Conservation (phyloP, 2,888 invertebrate species). For the Nomada fucata region DNA sequence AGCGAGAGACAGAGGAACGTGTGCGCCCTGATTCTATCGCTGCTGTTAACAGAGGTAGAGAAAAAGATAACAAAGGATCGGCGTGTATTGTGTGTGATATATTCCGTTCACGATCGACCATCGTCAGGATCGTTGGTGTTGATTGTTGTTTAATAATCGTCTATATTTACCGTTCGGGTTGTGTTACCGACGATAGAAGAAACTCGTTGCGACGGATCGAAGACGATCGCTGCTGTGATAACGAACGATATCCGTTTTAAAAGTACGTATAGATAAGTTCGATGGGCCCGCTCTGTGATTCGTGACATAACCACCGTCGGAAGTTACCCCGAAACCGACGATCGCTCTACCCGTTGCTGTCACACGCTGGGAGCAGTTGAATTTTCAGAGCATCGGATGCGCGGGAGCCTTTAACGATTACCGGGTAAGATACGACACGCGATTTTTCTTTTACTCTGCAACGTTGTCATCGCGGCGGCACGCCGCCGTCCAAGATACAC, state of each 20-base stretch:
- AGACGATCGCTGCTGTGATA: constrained; percentile 68
- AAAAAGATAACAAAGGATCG: constrained; percentile 1
- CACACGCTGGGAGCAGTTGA: constrained; percentile 66
- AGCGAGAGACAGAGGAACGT: constrained; percentile 40
- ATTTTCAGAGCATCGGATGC: constrained; percentile 70
- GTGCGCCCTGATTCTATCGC: constrained; percentile 20
- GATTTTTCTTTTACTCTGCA: constrained; percentile 35
- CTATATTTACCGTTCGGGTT: constrained; percentile 21
- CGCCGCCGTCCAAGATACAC: constrained; percentile 21
- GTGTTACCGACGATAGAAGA: constrained; percentile 39
- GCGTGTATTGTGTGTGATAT: constrained; percentile 59
- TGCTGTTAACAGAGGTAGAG: not conserved
- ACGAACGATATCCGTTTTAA: constrained; percentile 57
- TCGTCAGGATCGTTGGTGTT: constrained; percentile 49
- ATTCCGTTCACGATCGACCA: constrained; percentile 38
- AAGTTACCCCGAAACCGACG: constrained; percentile 38
- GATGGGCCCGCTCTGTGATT: constrained; percentile 68
- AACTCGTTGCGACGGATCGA: constrained; percentile 56
- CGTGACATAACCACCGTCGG: constrained; percentile 64
- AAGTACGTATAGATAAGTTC: constrained; percentile 43
- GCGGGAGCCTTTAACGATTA: constrained; percentile 60
- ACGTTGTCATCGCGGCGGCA: constrained; percentile 19
- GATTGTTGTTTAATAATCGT: constrained; percentile 53
- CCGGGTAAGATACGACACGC: constrained; percentile 68
- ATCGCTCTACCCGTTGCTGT: constrained; percentile 43